phyloP scores from a whole-genome alignment of 2,113 vertebrate species.

The Hemiscyllium ocellatum region DNA sequence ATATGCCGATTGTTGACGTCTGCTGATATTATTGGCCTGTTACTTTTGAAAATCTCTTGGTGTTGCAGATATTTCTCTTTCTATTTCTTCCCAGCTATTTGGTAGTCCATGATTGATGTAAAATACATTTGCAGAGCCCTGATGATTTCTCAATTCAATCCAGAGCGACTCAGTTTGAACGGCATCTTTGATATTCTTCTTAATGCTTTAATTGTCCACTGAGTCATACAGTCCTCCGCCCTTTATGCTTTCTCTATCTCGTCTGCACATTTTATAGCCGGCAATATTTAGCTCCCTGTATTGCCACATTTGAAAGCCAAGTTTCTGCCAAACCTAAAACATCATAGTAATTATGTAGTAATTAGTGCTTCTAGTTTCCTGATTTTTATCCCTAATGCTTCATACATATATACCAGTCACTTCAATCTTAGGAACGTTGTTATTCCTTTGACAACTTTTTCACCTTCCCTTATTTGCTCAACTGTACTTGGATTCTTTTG shows the following conservation, averaged over 20 bases:
- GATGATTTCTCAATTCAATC: background rate
- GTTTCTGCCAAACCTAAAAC: slow-evolving; percentile 7
- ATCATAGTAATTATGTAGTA: background rate
- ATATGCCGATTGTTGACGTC: background rate
- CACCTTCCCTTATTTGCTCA: background rate
- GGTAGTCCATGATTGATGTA: background rate
- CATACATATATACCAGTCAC: background rate
- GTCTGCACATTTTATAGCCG: slow-evolving; percentile 5
- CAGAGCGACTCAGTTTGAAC: background rate
- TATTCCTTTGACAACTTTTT: background rate
- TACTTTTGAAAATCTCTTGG: background rate
- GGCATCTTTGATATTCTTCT: background rate
- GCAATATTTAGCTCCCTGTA: background rate
- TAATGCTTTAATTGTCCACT: background rate
- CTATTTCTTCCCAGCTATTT: background rate
- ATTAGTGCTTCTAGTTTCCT: slow-evolving; percentile 13
- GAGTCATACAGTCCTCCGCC: background rate
- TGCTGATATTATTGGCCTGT: background rate
- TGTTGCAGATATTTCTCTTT: background rate
- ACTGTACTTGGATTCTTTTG: background rate
- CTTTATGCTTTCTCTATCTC: slow-evolving; percentile 13
- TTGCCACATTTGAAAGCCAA: background rate
- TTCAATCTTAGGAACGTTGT: background rate
- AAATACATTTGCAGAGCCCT: background rate
- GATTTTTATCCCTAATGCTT: slow-evolving; percentile 19